Base-by-base conservation (phyloP, 2,797 vertebrate genomes). In the Rhinichthys osculus region DNA sequence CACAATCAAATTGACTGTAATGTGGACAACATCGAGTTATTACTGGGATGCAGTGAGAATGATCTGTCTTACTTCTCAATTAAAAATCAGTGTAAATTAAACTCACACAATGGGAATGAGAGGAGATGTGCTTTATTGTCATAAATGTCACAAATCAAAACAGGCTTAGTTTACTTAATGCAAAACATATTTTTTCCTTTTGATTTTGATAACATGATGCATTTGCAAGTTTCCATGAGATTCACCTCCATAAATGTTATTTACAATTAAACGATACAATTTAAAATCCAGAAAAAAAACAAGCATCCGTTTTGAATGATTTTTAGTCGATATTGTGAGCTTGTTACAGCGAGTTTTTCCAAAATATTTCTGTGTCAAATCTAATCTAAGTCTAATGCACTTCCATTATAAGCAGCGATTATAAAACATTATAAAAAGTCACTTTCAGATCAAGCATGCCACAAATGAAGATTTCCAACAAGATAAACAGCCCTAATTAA, bases 401-500 rank as follows among this genome's bases (percentile, higher is more conserved):
- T 10, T 57, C 6, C 74, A 35, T 76, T 35, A 52, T 1, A 50
- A 52, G 27, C 44, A 11, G 30, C 52, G 27, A 52, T 66, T 47
- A 47, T 47, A 47, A n/a, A 70, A 40, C 50, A 7, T 5, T 7
- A 10, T 74, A 40, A 64, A 66, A 54, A 59, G 40, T 33, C 70
- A 6, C 13, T 74, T 74, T 47, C 16, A 33, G 5, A 40, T 73
- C 54, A 62, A 7, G 23, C 35, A 23, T 11, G 2, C 54, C 57
- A 73, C n/a, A 42, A 50, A 69, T 33, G 50, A 69, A 40, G 35
- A 71, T 47, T 72, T 47, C 27, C 67, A 3, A 73, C 67, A 16
- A 79, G 42, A 85, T 23, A 80, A 85, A 85, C 30, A 54, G 54
- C 54, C 9, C 1, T 57, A 73, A 62, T 80, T 72, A 72, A 80